Conservation (phyloP, 2,113 vertebrate species). For the Neogale vison region DNA sequence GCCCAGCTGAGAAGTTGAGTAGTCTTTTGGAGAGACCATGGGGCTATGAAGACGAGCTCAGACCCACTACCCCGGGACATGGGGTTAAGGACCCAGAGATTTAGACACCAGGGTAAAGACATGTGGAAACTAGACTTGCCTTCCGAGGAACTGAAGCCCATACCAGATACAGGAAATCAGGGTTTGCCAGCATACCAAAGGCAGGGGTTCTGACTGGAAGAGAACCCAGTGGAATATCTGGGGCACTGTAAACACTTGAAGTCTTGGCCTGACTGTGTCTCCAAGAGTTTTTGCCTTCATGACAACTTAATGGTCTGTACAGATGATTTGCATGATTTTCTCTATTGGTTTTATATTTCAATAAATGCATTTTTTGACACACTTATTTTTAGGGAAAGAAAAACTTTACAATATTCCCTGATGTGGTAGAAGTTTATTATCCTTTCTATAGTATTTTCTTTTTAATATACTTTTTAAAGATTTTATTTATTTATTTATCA, state of each 20-base stretch:
- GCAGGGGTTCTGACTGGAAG: background rate
- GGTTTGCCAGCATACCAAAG: background rate
- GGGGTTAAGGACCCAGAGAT: background rate
- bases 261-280: background rate
- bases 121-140: background rate
- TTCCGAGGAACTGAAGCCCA: background rate
- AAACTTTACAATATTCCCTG: background rate
- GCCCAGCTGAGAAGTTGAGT: background rate
- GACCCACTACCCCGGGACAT: background rate
- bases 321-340: background rate
- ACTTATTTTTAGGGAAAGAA: background rate
- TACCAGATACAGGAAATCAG: background rate
- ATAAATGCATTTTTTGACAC: background rate
- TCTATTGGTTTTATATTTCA: background rate
- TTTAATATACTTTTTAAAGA: background rate
- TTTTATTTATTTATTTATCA: no score
- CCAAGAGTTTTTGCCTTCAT: background rate
- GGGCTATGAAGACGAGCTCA: background rate
- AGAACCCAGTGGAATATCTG: accelerated
- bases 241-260: background rate
- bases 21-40: background rate
- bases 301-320: background rate
- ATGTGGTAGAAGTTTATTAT: background rate
- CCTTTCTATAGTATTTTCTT: background rate
- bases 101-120: background rate